Evolutionary conservation across 64 coral and sea anemone species (phyloP).

Genomic region (Stylophora pistillata): DNA sequence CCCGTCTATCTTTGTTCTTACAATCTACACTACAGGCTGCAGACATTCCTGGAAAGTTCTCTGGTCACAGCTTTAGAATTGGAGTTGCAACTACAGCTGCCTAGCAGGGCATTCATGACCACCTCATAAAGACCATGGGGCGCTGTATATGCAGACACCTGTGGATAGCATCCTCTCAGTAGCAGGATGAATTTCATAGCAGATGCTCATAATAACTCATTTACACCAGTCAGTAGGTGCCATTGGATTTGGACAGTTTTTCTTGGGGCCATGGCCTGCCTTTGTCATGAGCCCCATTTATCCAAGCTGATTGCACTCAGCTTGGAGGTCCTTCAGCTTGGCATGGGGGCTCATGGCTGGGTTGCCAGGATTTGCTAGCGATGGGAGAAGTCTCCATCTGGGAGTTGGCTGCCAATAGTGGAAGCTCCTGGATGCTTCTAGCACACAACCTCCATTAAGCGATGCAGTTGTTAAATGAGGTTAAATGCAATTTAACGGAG

Average conservation of each 20-base stretch:
- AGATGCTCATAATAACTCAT: not conserved
- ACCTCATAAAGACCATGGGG: not conserved
- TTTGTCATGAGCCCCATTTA: not conserved
- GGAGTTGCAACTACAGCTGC: not conserved
- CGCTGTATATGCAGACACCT: not conserved
- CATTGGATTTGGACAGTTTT: not conserved
- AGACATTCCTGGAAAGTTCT: not conserved
- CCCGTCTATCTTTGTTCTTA: no score
- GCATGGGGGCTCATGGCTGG: no score
- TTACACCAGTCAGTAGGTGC: not conserved
- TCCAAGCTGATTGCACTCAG: not conserved
- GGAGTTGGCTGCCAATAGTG: no score
- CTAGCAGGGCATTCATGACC: not conserved
- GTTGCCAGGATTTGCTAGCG: no score
- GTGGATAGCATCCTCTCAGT: not conserved
- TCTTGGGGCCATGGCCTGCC: not conserved
- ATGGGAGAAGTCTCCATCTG: no score
- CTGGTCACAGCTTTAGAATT: not conserved
- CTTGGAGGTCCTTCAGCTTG: conserved; percentile 11
- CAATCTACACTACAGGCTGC: no score
- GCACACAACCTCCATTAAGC: no score
- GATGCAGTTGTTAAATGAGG: no score
- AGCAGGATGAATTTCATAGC: not conserved
- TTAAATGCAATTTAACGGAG: no score
- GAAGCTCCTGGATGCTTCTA: no score